Conservation (phyloP, 2,797 vertebrate genomes). For the Hozukius guyotensis region DNA sequence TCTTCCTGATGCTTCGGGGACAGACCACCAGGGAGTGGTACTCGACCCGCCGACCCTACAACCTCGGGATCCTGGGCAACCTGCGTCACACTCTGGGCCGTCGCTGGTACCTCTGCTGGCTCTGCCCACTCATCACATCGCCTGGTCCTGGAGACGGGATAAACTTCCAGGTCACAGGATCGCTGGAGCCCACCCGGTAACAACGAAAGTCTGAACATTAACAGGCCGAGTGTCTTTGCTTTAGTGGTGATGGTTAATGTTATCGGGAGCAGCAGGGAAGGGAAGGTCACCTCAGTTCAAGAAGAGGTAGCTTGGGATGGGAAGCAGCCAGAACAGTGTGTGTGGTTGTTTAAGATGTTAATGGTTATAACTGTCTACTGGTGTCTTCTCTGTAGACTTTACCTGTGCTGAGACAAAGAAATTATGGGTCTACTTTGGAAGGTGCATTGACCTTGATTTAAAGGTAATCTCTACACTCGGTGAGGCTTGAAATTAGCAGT, state of each 20-base stretch:
- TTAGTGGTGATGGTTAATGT: constrained; percentile 33
- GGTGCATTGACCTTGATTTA: background rate
- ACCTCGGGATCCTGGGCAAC: constrained; percentile 83
- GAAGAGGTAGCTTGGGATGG: constrained; percentile 27
- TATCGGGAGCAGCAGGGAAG: constrained; percentile 6
- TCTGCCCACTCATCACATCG: constrained; percentile 88
- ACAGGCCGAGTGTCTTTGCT: background rate
- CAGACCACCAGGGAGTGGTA: constrained; percentile 93
- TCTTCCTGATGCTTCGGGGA: constrained; percentile 86
- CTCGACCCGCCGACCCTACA: constrained; percentile 82
- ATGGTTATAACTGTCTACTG: background rate
- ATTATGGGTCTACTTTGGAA: constrained; percentile 5
- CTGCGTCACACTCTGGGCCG: constrained; percentile 83
- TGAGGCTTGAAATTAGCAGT: constrained; percentile 13
- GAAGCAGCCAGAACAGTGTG: background rate
- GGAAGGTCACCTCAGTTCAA: constrained; percentile 12
- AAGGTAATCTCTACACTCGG: constrained; percentile 13
- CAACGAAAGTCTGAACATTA: background rate
- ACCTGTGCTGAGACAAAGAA: constrained; percentile 6
- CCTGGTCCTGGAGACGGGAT: constrained; percentile 89
- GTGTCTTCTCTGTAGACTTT: constrained; percentile 19
- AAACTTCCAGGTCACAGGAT: constrained; percentile 85
- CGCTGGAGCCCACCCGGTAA: constrained; percentile 79
- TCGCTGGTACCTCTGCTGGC: constrained; percentile 89
- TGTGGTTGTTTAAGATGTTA: constrained; percentile 12